A percentile compares a stretch with the other conserved stretches of the same genome.
phyloP scores from a whole-genome alignment of 2,888 invertebrate genomes.

The Marronus borbonicus region DNA sequence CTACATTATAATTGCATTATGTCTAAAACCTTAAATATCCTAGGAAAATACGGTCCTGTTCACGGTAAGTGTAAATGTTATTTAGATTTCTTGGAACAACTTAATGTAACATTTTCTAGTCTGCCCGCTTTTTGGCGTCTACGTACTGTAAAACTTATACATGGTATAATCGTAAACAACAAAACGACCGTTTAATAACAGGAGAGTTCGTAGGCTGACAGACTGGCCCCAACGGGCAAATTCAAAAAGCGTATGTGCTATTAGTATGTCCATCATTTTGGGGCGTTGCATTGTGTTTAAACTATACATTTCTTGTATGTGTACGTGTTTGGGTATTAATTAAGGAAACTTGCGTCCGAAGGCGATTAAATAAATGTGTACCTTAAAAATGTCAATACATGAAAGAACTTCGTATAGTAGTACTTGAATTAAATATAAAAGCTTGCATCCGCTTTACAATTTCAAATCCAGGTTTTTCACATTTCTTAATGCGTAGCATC shows the following conservation, averaged over 20 bases:
- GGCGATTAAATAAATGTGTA: not conserved
- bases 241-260: constrained; percentile 57
- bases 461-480: too few relatives aligned
- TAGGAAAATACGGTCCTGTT: constrained; percentile 18
- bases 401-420: not conserved
- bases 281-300: constrained; percentile 49
- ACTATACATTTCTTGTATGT: not conserved
- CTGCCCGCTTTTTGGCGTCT: constrained; percentile 44
- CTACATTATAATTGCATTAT: too few relatives aligned
- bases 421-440: too few relatives aligned
- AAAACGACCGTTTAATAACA: constrained; percentile 56
- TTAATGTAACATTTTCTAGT: constrained; percentile 51
- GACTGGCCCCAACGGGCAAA: constrained; percentile 56
- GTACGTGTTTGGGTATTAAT: constrained; percentile 3
- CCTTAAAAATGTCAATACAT: not conserved
- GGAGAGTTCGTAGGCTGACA: constrained; percentile 56
- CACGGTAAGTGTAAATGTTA: constrained; percentile 13
- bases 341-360: not conserved
- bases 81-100: constrained; percentile 48
- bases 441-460: too few relatives aligned
- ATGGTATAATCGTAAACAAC: constrained; percentile 49
- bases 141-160: constrained; percentile 14
- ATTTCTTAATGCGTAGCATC: too few relatives aligned
- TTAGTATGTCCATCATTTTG: constrained; percentile 59
- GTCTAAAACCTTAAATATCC: too few relatives aligned